A percentile compares a stretch with the other conserved stretches of the same genome.
These are phyloP conservation scores for Selenia dentaria DNA, from an alignment of 2,888 invertebrate species.

Conservation along the genomic window DNA sequence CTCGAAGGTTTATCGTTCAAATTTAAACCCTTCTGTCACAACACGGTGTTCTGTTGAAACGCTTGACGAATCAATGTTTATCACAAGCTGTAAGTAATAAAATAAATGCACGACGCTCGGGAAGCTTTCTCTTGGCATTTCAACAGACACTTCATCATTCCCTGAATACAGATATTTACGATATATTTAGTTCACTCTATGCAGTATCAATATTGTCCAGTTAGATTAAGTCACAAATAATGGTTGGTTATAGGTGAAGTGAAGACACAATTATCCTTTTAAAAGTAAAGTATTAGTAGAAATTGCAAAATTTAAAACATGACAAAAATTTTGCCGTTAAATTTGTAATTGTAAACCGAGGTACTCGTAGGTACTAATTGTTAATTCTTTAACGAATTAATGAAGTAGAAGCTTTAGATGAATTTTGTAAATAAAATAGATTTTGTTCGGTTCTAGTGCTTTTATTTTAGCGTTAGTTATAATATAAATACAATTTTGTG, in stretches of 20 bases:
- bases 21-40: conserved; percentile 44
- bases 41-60: conserved; percentile 45
- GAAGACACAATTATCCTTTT: neutral
- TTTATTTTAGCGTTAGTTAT: too few relatives aligned
- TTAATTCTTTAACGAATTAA: too few relatives aligned
- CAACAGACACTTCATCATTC: conserved; percentile 28
- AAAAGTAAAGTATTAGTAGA: too few relatives aligned
- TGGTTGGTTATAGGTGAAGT: too few relatives aligned
- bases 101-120: conserved; percentile 26
- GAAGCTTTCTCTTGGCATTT: conserved; percentile 29
- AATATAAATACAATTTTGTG: too few relatives aligned
- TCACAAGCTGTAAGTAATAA: conserved; percentile 34
- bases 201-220: conserved; percentile 19
- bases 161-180: conserved; percentile 17
- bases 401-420: too few relatives aligned
- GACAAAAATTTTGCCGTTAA: too few relatives aligned
- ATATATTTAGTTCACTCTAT: conserved; percentile 24
- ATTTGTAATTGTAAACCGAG: too few relatives aligned
- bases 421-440: too few relatives aligned
- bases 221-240: conserved; percentile 31
- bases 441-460: too few relatives aligned
- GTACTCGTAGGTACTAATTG: too few relatives aligned
- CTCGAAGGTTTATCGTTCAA: conserved; percentile 51
- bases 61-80: conserved; percentile 51
- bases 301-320: too few relatives aligned